Percentiles rank a stretch among this genome's conserved stretches.
Conservation (phyloP, 2,113 vertebrate genomes). For the Epinephelus cyanopodus region DNA sequence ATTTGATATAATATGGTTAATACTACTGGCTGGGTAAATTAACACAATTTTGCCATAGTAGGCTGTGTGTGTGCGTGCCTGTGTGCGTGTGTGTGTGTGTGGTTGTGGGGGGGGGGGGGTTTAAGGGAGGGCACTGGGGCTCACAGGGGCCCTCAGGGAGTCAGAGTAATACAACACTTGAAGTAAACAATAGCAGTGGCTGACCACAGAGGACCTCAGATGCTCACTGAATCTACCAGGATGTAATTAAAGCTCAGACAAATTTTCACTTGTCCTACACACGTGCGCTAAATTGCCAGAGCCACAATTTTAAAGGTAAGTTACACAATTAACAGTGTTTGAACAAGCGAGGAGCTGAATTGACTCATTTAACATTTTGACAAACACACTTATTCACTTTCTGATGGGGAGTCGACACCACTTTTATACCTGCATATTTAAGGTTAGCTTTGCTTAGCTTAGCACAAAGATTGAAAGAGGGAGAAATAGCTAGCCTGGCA, state of each 20-base stretch:
- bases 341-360: neutral
- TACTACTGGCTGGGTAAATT: slow-evolving; percentile 95
- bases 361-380: too few species aligned
- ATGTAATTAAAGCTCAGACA: slow-evolving; percentile 63
- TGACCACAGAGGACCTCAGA: slow-evolving; percentile 76
- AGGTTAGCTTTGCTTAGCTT: neutral
- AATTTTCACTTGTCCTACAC: slow-evolving; percentile 35
- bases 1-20: slow-evolving; percentile 96
- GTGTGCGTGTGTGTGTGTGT: slow-evolving; percentile 40
- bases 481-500: neutral
- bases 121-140: slow-evolving; percentile 56
- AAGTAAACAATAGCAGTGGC: slow-evolving; percentile 81
- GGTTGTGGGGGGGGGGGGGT: slow-evolving; percentile 47
- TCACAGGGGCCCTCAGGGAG: slow-evolving; percentile 82
- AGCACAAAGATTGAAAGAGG: neutral
- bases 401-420: neutral
- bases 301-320: neutral
- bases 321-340: neutral
- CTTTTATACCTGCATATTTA: neutral
- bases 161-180: slow-evolving; percentile 76
- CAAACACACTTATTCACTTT: neutral
- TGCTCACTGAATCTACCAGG: slow-evolving; percentile 47
- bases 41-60: slow-evolving; percentile 91
- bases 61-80: slow-evolving; percentile 65
- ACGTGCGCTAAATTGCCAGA: neutral